Evolutionary conservation across 35 echinoderm and acorn worm species (phyloP), one percentile per base, ranked within the genome.

Genomic region (Heliocidaris erythrogramma): DNA sequence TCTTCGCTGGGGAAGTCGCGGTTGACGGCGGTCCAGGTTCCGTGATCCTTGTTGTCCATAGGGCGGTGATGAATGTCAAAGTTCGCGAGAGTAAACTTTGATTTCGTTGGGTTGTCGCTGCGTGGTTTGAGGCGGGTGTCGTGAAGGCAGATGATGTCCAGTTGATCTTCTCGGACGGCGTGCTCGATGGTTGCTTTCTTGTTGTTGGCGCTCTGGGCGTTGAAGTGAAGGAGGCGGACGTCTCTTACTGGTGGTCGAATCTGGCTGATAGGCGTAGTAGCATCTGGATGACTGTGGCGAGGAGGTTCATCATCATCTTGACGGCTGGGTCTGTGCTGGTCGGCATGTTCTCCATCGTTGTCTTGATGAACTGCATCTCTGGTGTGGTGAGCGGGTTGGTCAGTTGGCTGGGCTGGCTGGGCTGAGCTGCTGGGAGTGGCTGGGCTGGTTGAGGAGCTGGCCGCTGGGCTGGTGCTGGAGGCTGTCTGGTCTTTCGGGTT

Each of bases 71-170:
- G 88, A 7, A 48, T 91, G 30, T 91, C 88, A 27, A 91, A 91
- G 31, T 91, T 47, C 7, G 88, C 5, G 30, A 91, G 29, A 48
- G 47, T 91, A 9, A 91, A 48, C 50, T 91, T 91, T 91, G 88
- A 91, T 7, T 27, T 7, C 8, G 88, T 7, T 48, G 88, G 29
- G 29, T 91, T 47, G 14, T 91, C 30, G 17, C 50, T 42, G 47
- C 7, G 47, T 32, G 88, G 35, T 48, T 91, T 48, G 12, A 91
- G 88, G 31, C 88, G 88, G 14, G 88, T 91, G n/a, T 91, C 32
- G 13, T 91, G 88, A 91, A 91, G 88, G 88, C 88, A 91, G 8
- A 91, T 48, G 27, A 91, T 91, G 32, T 91, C 88, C 14, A 91
- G 50, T 18, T 13, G 8, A 21, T 48, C 88, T 7, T 91, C 31